A percentile compares a stretch with the other conserved stretches of the same genome.
Evolutionary conservation across 1,140 invertebrate genomes (phyloP).

Genomic region (Anadara kagoshimensis): DNA sequence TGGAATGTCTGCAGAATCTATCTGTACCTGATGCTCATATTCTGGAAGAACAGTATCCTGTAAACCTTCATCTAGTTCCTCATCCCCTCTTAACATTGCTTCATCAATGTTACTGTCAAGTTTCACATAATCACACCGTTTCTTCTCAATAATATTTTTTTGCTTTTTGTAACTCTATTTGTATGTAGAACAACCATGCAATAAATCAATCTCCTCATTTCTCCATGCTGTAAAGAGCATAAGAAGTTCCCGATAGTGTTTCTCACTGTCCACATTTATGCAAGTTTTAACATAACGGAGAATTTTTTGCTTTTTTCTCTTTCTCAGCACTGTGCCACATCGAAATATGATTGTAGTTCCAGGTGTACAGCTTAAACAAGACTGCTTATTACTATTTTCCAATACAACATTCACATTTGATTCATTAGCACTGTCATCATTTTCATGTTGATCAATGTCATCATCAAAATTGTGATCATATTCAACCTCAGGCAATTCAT

Average conservation of each 20-base stretch:
- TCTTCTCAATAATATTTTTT: not conserved
- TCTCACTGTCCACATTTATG: slow-evolving; percentile 12
- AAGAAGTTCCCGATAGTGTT: slow-evolving; percentile 22
- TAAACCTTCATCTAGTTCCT: slow-evolving; percentile 43
- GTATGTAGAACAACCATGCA: too few relatives aligned
- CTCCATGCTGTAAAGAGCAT: slow-evolving; percentile 16
- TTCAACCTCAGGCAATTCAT: slow-evolving; percentile 1
- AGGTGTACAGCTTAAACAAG: not conserved
- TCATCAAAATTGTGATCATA: not conserved
- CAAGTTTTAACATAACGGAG: slow-evolving; percentile 8
- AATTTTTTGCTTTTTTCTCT: slow-evolving; percentile 10
- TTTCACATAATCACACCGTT: not conserved
- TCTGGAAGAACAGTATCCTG: slow-evolving; percentile 17
- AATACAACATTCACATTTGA: not conserved
- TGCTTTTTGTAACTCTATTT: not conserved
- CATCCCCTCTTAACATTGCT: not conserved
- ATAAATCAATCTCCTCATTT: slow-evolving; percentile 27
- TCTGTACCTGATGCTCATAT: slow-evolving; percentile 35
- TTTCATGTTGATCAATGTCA: not conserved
- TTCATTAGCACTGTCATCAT: not conserved
- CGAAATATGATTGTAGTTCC: not conserved
- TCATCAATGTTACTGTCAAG: not conserved
- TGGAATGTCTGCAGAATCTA: not conserved
- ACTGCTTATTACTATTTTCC: not conserved
- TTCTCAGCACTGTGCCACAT: slow-evolving; percentile 4